Evolutionary conservation across 2,113 vertebrate species (phyloP).

Genomic region (Nymphicus hollandicus): DNA sequence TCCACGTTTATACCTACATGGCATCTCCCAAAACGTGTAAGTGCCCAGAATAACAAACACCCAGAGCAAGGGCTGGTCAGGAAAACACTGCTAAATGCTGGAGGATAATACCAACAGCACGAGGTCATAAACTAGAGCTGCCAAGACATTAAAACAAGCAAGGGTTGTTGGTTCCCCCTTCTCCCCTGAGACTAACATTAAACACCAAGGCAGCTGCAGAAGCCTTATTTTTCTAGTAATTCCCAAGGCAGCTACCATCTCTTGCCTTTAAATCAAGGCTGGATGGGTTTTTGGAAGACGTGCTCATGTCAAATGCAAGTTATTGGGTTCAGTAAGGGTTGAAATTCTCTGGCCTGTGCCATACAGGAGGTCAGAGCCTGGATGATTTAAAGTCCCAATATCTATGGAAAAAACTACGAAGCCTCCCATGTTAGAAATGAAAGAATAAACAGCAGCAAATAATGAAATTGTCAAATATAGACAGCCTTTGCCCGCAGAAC

Average conservation of each 20-base stretch:
- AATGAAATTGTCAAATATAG: background rate
- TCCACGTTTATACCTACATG: background rate
- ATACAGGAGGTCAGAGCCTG: background rate
- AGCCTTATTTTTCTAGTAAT: slow-evolving; percentile 13
- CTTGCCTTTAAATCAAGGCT: slow-evolving; percentile 19
- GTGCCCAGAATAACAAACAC: background rate
- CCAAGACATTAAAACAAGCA: slow-evolving; percentile 1
- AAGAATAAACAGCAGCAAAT: background rate
- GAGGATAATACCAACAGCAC: background rate
- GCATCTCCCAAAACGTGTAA: background rate
- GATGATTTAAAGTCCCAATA: slow-evolving; percentile 10
- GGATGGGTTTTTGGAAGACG: slow-evolving; percentile 31
- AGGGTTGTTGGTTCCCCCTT: background rate
- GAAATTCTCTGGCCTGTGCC: slow-evolving; percentile 7
- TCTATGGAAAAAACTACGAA: background rate
- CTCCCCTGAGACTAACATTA: background rate
- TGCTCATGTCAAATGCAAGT: background rate
- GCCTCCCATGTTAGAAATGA: background rate
- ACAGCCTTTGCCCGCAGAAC: background rate
- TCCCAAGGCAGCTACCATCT: slow-evolving; percentile 34
- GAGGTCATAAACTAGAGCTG: background rate
- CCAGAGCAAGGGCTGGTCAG: background rate
- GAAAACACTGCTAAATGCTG: background rate
- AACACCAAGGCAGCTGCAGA: slow-evolving; percentile 34
- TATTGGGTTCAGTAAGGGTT: slow-evolving; percentile 14